A percentile compares a stretch with the other conserved stretches of the same genome.
Conservation (phyloP, 2,113 vertebrate species). For the Argyrosomus japonicus region DNA sequence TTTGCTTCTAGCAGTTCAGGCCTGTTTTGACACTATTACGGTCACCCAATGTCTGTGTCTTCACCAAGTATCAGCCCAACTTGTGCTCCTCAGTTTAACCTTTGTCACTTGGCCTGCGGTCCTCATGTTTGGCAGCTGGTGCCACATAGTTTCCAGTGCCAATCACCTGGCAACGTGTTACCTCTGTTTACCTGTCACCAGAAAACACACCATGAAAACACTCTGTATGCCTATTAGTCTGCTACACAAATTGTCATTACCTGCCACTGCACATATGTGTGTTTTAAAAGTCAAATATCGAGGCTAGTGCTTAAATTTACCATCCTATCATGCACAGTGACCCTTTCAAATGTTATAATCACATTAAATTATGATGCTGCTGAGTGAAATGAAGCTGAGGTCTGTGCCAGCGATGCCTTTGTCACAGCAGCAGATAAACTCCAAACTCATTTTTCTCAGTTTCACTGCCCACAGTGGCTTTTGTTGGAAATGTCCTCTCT, state of each 20-base stretch:
- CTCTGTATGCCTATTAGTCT: not conserved
- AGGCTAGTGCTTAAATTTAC: constrained; percentile 6
- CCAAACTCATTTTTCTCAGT: constrained; percentile 14
- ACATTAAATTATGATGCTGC: constrained; percentile 22
- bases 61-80: not conserved
- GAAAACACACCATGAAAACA: not conserved
- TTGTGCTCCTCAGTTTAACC: constrained; percentile 10
- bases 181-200: constrained; percentile 1
- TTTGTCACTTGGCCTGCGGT: not conserved
- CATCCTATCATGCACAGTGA: constrained; percentile 17
- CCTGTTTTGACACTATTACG: not conserved
- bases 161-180: constrained; percentile 9
- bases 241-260: not conserved
- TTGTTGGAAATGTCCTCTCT: constrained; percentile 14
- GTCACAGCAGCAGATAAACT: constrained; percentile 22
- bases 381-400: constrained; percentile 23
- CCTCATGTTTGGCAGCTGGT: constrained; percentile 19
- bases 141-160: constrained; percentile 29
- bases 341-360: constrained; percentile 10
- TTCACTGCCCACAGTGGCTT: constrained; percentile 31
- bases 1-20: constrained; percentile 1
- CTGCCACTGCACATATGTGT: not conserved
- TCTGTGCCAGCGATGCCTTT: not conserved
- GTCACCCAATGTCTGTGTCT: not conserved
- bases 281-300: constrained; percentile 26